Evolutionary conservation across 2,113 vertebrate genomes (phyloP), one percentile per base, ranked within the genome.

Genomic region (Macaca nemestrina): DNA sequence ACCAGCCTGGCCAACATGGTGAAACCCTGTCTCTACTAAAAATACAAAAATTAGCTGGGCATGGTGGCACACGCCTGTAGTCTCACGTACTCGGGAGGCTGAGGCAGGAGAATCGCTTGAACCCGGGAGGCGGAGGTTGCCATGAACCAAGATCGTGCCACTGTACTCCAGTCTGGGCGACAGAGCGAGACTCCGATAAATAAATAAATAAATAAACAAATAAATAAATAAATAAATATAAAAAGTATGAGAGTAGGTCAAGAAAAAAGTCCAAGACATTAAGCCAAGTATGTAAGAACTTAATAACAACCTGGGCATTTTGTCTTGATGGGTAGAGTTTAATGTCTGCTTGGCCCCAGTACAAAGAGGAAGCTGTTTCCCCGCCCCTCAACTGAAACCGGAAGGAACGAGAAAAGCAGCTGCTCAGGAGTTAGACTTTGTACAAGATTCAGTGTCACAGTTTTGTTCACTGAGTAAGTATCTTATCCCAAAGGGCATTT

Each of bases 351-450:
- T 35, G 20, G 55, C 30, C 93, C 87, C 55, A 50, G 73, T 27
- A 59, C 93, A 93, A 96, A 98, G 92, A 97, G 97, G 98, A 98
- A 98, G 94, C 84, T 50, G 75, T 75, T 80, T 95, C 96, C 50
- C 80, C 67, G 10, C 75, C 96, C 89, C 57, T 81, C 59, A 59
- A 10, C 75, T 27, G 27, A 97, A 94, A 59, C 97, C 83, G 97
- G 97, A 98, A 97, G 94, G 18, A 94, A 48, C 68, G 2, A 96
- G 72, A 93, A 88, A 94, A 93, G 70, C 64, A 79, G 76, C 93
- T 79, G 70, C 86, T 94, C 25, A 27, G 57, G 13, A 94, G 16
- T 32, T 38, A 80, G 61, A 93, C 40, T 86, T 55, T 43, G 27
- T 43, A 68, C 32, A 78, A 76, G n/a, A 90, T 8, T 70, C 48